A percentile compares a stretch with the other conserved stretches of the same genome.
Conservation (phyloP, 2,888 invertebrate genomes). For the Chrysopilus asiliformis region DNA sequence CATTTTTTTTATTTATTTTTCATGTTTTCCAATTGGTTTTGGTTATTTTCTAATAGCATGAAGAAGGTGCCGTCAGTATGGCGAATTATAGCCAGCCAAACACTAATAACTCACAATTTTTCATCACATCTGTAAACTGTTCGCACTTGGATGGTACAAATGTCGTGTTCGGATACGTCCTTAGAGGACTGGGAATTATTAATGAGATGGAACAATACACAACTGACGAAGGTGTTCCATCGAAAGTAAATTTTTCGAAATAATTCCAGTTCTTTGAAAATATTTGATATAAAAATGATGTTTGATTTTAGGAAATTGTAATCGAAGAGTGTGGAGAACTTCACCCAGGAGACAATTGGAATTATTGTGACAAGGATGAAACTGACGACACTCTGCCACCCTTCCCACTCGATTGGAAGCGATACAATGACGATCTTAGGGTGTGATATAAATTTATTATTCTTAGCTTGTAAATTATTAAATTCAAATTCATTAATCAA, state of each 20-base stretch:
- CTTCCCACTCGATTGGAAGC: constrained; percentile 65
- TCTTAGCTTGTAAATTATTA: constrained; percentile 3
- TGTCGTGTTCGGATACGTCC: constrained; percentile 70
- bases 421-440: constrained; percentile 20
- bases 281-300: constrained; percentile 17
- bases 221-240: constrained; percentile 44
- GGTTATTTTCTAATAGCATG: constrained; percentile 30
- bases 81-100: constrained; percentile 63
- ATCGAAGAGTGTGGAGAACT: constrained; percentile 66
- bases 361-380: constrained; percentile 53
- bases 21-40: neutral
- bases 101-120: constrained; percentile 91
- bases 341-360: constrained; percentile 45
- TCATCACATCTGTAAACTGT: constrained; percentile 66
- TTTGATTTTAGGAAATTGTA: constrained; percentile 42
- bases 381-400: constrained; percentile 59
- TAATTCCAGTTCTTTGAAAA: constrained; percentile 17
- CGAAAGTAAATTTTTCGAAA: constrained; percentile 38
- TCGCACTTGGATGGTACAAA: constrained; percentile 66
- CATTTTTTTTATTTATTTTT: neutral
- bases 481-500: neutral
- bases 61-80: constrained; percentile 59
- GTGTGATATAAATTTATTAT: constrained; percentile 20
- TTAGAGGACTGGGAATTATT: constrained; percentile 58
- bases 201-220: constrained; percentile 53